Conservation (phyloP, 2,888 invertebrate genomes). For the Drosophila merina region DNA sequence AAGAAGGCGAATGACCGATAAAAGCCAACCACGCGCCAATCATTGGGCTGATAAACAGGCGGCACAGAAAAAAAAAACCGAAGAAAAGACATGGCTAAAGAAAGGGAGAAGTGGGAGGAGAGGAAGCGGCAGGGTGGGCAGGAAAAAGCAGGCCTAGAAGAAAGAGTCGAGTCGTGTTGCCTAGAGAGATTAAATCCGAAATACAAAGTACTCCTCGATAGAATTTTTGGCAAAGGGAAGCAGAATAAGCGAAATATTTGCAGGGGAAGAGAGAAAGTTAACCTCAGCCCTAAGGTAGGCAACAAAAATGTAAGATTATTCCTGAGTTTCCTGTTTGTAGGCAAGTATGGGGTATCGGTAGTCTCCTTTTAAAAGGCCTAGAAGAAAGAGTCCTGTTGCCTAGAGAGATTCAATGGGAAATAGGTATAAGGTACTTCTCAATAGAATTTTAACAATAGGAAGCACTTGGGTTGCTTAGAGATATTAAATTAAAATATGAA, state of each 20-base stretch:
- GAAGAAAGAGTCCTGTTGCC: too few species aligned
- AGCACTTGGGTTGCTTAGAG: too few species aligned
- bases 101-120: not conserved
- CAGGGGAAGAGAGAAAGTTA: not conserved
- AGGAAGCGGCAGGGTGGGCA: not conserved
- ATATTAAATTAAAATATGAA: too few species aligned
- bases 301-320: not conserved
- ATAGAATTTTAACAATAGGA: too few species aligned
- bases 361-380: too few species aligned
- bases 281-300: not conserved
- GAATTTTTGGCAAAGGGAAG: too few species aligned
- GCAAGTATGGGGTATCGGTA: too few species aligned
- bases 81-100: not conserved
- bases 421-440: too few species aligned
- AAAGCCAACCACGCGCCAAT: constrained; percentile 67
- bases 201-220: not conserved
- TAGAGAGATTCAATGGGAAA: too few species aligned
- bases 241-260: too few species aligned
- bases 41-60: constrained; percentile 35
- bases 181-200: constrained; percentile 9
- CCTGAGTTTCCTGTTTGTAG: too few species aligned
- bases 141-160: constrained; percentile 16
- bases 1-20: constrained; percentile 74
- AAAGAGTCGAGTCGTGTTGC: constrained; percentile 18
- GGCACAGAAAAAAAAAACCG: constrained; percentile 9